phyloP scores from a whole-genome alignment of 2,888 invertebrate species.

The Eulithis prunata region DNA sequence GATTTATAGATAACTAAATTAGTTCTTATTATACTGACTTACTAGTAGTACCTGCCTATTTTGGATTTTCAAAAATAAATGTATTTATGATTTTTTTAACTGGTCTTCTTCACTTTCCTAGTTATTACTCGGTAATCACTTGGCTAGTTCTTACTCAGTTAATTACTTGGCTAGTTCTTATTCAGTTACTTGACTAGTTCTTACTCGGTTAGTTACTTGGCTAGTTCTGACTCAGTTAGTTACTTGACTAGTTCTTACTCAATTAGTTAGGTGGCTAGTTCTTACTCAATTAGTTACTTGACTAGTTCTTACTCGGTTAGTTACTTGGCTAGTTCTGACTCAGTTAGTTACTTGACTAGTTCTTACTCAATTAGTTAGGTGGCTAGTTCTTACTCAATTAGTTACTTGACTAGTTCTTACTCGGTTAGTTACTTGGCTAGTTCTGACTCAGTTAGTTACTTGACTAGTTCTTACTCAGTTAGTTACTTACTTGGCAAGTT shows the following conservation, averaged over 20 bases:
- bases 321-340: not conserved
- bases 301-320: too few species aligned
- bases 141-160: not conserved
- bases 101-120: not conserved
- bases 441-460: not conserved
- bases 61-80: too few species aligned
- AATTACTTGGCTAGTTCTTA: not conserved
- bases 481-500: constrained; percentile 88
- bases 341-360: not conserved
- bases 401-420: not conserved
- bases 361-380: not conserved
- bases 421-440: not conserved
- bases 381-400: not conserved
- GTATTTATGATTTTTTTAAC: too few species aligned
- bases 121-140: not conserved
- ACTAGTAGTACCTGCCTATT: too few species aligned
- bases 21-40: too few species aligned
- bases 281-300: not conserved
- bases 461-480: not conserved
- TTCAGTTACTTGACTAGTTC: constrained; percentile 84
- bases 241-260: too few species aligned
- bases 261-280: not conserved
- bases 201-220: too few species aligned
- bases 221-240: too few species aligned
- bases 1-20: too few species aligned